These are phyloP conservation scores for Willowsia nigromaculata DNA, from an alignment of 2,888 invertebrate species.

Conservation along the genomic window DNA sequence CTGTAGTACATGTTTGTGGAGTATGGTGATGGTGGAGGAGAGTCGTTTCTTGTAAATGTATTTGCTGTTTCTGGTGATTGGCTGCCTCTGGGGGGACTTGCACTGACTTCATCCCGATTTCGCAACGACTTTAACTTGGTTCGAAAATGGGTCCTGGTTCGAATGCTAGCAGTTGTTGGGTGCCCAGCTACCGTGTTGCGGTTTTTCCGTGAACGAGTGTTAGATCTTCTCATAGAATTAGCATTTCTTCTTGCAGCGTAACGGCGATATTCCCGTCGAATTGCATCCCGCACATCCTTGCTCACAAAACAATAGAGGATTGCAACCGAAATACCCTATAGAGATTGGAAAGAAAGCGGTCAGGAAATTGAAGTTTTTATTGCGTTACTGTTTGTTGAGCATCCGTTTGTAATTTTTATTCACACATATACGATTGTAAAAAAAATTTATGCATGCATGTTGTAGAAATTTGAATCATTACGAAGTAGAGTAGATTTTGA, in stretches of 20 bases:
- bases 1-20: neutral
- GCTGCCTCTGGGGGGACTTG: constrained; percentile 34
- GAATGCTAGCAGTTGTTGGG: neutral
- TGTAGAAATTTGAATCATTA: no score
- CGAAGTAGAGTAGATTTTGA: no score
- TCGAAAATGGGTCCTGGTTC: constrained; percentile 58
- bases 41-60: constrained; percentile 51
- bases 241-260: constrained; percentile 73
- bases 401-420: neutral
- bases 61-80: constrained; percentile 67
- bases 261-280: constrained; percentile 75
- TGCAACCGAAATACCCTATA: constrained; percentile 76
- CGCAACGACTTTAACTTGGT: constrained; percentile 50
- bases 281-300: constrained; percentile 76
- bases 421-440: no score
- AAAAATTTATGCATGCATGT: no score
- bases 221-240: constrained; percentile 54
- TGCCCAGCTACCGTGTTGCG: neutral
- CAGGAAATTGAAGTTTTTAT: neutral
- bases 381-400: neutral
- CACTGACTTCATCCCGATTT: constrained; percentile 46
- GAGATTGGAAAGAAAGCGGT: neutral
- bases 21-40: constrained; percentile 48
- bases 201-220: constrained; percentile 20
- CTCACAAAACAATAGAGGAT: constrained; percentile 77